Evolutionary conservation across 1,140 invertebrate genomes (phyloP), one percentile per base, ranked within the genome.

Genomic region (Drosophila elegans): DNA sequence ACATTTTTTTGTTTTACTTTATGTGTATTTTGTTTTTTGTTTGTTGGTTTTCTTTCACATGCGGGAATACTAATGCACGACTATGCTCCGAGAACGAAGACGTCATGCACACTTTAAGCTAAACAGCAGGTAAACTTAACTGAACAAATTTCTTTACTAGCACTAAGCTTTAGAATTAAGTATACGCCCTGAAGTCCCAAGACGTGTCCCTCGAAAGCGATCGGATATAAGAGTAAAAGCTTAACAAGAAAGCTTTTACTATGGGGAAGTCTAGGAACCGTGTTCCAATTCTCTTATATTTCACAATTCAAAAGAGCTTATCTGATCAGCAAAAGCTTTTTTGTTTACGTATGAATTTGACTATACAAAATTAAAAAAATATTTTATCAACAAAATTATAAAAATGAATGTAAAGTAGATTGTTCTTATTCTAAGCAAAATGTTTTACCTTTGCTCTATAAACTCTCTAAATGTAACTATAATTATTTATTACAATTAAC

Each of bases 61-160:
- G 86, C 73, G 74, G 67, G 84, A 78, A 85, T 90, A 90, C 85
- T 86, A 91, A 86, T 73, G 68, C 75, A 90, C 86, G 80, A 90
- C 86, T 89, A 92, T 92, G 91, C 89, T 92, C 72, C 91, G 91
- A 92, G 91, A 92, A 90, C 91, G 91, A 92, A 92, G 91, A 92
- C 91, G 91, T 79, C 91, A 92, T 92, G 91, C 91, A 69, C 85
- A 92, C 86, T 92, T 80, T 82, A 92, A 92, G 77, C 91, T 92
- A 88, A 92, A 92, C 73, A 90, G 67, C 80, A 92, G 91, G 91
- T 92, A 92, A 92, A 57, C 68, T 29, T 38, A 64, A 49, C 38
- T n/a, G 59, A 66, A 55, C 32, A 69, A 49, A 60, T 34, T 80
- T 34, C 10, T 44, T 45, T 67, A 42, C 48, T 71, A 63, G 44